Base-by-base conservation (phyloP, 2,888 invertebrate genomes). In the Omphaloscelis lunosa region DNA sequence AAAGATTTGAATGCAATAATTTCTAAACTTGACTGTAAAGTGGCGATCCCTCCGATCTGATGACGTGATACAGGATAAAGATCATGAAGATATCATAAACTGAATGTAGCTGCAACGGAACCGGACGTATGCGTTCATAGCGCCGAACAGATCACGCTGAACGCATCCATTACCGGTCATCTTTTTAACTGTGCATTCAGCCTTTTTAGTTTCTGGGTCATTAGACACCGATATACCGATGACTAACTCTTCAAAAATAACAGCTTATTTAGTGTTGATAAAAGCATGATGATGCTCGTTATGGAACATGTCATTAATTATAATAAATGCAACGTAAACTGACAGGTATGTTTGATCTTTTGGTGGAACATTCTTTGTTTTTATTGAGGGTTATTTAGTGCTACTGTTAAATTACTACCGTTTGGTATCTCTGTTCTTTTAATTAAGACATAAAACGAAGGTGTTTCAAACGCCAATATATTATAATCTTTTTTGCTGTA, bases 91-190 rank as follows among this genome's bases (percentile, higher is more conserved):
- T 62, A 80, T 78, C 73, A 90, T 89, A 87, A 90, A 91, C 89
- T 88, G 89, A 93, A 93, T 85, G 92, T 91, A 91, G 90, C 91
- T 88, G 89, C 85, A 92, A 85, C 93, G 94, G 94, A 94, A 93
- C 91, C 89, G 90, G 91, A 91, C 91, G 92, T 91, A 91, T 90
- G 91, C 88, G 86, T 86, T 88, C 86, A 84, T 83, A 87, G 83
- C 79, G 72, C 77, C 83, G 86, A 89, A 88, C 91, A 91, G 89
- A 93, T 91, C 92, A 90, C 90, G 86, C 85, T 83, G 90, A 90
- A 87, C 84, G 89, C 87, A 84, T 88, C 90, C 93, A 93, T 93
- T 93, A 93, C 92, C 92, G 93, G 92, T 90, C 86, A 89, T 83
- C 91, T 92, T 94, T 94, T 94, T 93, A 88, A 65, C 77, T 81